Evolutionary conservation across 2,888 invertebrate genomes (phyloP), one percentile per base, ranked within the genome.

Genomic region (Tuta absoluta): DNA sequence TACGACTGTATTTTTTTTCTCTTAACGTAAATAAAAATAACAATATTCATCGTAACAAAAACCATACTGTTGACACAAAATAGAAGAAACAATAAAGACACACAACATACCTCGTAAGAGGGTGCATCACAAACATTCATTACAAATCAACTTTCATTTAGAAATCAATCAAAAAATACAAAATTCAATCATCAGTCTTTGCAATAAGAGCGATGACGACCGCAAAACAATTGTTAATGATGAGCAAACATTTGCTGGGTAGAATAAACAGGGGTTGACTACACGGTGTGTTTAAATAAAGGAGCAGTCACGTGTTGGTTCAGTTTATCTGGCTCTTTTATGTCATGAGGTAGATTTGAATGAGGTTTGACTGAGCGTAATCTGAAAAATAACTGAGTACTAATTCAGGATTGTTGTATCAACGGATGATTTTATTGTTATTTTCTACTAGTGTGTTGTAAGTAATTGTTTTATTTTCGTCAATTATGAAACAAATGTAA

Each of bases 231-330:
- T 53, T 21, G 76, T 78, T 85, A 87, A 86, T 84, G 82, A 87
- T 75, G 75, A 70, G 71, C 82, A 86, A 87, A 89, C 82, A 82
- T 88, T 87, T 86, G 81, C 53, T 61, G 69, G 75, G 78, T 78
- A 77, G 75, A 74, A 80, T 77, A 83, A 83, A 81, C 74, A 77
- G 75, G 79, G 82, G 79, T 71, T 71, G 74, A 75, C 76, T 69
- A 73, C 60, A 65, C 65, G 67, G 66, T 67, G 67, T 67, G 71
- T 61, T 67, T 61, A 71, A 73, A 74, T 72, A 72, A 71, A 73
- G 70, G 75, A 71, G 76, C 72, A 72, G 72, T 56, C 56, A 56
- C 17, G 56, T 56, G 10, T 33, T 33, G 28, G 17, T 33, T 24
- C n/a, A n/a, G 14, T 24, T 56, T n/a, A 4, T 11, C 28, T 56